These are phyloP conservation scores for Phalangium opilio DNA, from an alignment of 2,888 invertebrate species.

Conservation along the genomic window DNA sequence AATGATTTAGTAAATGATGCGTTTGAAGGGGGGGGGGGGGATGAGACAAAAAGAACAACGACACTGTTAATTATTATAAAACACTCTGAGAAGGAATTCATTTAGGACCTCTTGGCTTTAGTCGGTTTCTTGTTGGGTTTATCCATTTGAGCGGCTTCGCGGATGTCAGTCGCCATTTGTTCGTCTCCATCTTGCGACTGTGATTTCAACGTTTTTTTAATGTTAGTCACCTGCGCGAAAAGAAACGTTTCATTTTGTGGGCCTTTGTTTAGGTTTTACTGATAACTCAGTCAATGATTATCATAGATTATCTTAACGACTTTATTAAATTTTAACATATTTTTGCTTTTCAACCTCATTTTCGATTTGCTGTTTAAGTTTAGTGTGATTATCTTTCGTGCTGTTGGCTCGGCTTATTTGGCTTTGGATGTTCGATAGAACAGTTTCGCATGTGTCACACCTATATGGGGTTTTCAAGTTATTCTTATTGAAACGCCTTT, in stretches of 20 bases:
- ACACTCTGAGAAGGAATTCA: neutral
- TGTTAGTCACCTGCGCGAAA: constrained; percentile 52
- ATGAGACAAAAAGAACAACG: no score
- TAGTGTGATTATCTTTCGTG: constrained; percentile 62
- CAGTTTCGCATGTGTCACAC: constrained; percentile 79
- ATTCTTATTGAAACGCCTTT: no score
- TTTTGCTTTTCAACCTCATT: constrained; percentile 48
- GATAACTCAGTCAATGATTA: neutral
- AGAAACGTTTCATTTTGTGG: neutral
- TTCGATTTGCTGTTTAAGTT: constrained; percentile 66
- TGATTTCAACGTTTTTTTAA: constrained; percentile 74
- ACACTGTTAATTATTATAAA: no score
- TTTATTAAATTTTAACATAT: neutral
- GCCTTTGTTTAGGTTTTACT: neutral
- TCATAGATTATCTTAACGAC: no score
- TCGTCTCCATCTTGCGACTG: constrained; percentile 65
- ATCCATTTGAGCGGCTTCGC: constrained; percentile 11
- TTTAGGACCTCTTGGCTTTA: constrained; percentile 9
- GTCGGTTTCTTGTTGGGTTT: constrained; percentile 14
- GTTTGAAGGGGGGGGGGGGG: no score
- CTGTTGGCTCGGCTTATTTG: constrained; percentile 75
- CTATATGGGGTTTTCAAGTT: no score
- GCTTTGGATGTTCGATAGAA: constrained; percentile 70
- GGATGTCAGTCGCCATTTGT: constrained; percentile 52
- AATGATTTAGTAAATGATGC: no score